phyloP scores from a whole-genome alignment of 2,113 vertebrate genomes.

The Columba janthina region DNA sequence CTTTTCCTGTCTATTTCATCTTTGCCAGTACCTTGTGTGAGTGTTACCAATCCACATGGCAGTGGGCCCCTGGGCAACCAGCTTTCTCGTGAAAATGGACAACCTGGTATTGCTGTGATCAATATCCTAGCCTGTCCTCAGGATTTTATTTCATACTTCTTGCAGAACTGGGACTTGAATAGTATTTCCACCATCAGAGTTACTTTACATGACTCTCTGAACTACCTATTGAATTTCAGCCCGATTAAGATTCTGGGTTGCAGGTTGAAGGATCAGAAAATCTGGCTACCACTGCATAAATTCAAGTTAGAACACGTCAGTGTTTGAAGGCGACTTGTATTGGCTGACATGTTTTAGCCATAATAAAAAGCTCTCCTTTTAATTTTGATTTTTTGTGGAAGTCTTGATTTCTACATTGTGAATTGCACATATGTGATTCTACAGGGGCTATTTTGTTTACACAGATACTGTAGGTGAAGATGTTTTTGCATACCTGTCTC shows the following conservation, averaged over 20 bases:
- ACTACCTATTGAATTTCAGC: not conserved
- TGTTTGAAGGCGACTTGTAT: not conserved
- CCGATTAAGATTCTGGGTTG: not conserved
- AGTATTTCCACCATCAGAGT: not conserved
- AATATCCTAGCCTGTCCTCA: not conserved
- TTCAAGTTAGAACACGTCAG: not conserved
- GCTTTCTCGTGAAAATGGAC: not conserved
- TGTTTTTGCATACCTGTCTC: not conserved
- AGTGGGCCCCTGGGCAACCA: not conserved
- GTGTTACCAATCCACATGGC: accelerated
- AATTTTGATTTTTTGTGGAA: not conserved
- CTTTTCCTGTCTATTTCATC: not conserved
- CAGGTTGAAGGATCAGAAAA: not conserved
- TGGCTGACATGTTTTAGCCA: not conserved
- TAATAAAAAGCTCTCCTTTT: not conserved
- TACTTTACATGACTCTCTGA: not conserved
- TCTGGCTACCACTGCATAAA: not conserved
- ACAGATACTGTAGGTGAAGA: not conserved
- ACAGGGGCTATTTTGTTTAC: not conserved
- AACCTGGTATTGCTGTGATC: not conserved
- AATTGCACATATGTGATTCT: not conserved
- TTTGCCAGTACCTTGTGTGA: not conserved
- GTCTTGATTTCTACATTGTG: accelerated
- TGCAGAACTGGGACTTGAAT: not conserved
- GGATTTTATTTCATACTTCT: not conserved